These are phyloP conservation scores for Pogoniulus pusillus DNA, from an alignment of 2,797 vertebrate species.

Conservation along the genomic window DNA sequence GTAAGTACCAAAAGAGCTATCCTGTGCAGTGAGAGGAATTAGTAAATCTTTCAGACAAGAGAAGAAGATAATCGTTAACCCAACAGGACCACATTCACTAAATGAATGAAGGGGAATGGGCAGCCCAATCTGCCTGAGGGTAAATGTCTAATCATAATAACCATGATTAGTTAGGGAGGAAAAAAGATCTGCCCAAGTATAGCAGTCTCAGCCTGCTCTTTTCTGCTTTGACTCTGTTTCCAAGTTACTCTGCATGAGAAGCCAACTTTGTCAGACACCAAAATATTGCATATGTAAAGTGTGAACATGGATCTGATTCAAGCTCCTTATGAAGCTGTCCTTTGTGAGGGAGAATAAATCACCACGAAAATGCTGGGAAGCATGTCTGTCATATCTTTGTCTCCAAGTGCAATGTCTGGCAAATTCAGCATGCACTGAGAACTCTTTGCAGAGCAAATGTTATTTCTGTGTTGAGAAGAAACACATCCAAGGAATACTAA, in stretches of 20 bases:
- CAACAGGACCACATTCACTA: background rate
- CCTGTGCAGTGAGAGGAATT: constrained; percentile 16
- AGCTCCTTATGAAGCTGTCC: constrained; percentile 36
- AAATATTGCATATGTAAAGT: background rate
- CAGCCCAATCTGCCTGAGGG: constrained; percentile 1
- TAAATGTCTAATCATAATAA: constrained; percentile 40
- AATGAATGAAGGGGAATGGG: constrained; percentile 30
- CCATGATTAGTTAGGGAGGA: background rate
- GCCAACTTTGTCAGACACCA: background rate
- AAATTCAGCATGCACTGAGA: background rate
- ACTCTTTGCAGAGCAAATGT: background rate
- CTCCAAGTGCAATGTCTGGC: constrained; percentile 46
- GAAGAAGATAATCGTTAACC: constrained; percentile 20
- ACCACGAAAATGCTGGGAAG: constrained; percentile 33
- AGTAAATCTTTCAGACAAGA: constrained; percentile 39
- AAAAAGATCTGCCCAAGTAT: background rate
- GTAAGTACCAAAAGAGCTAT: constrained; percentile 1
- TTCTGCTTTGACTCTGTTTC: background rate
- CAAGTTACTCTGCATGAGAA: constrained; percentile 1
- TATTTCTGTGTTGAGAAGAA: background rate
- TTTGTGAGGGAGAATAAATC: constrained; percentile 37
- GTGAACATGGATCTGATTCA: constrained; percentile 49
- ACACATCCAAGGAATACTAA: background rate
- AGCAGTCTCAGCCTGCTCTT: background rate
- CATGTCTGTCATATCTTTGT: constrained; percentile 4